phyloP scores from a whole-genome alignment of 2,113 vertebrate genomes.

The Zapornia atra region DNA sequence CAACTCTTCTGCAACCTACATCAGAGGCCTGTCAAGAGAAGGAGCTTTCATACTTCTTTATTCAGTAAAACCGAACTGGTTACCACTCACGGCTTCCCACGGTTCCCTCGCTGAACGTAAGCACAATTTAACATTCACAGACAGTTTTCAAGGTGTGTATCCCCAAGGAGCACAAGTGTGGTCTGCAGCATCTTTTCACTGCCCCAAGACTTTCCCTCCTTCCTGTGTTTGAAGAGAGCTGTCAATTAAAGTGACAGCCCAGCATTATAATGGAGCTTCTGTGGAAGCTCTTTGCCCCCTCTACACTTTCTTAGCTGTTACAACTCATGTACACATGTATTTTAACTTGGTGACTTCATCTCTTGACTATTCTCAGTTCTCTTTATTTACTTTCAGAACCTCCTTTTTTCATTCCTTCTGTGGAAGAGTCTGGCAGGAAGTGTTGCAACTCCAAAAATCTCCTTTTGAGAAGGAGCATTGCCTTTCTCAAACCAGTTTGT shows the following conservation, averaged over 20 bases:
- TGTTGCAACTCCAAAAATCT: not conserved
- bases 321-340: not conserved
- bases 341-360: slow-evolving; percentile 6
- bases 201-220: not conserved
- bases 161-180: not conserved
- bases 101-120: not conserved
- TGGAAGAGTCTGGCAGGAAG: not conserved
- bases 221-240: not conserved
- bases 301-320: not conserved
- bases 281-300: not conserved
- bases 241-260: not conserved
- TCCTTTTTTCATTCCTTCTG: not conserved
- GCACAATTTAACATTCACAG: not conserved
- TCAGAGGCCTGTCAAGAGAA: not conserved
- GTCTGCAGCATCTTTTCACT: not conserved
- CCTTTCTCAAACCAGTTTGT: not conserved
- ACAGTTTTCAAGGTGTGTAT: not conserved
- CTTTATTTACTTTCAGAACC: not conserved
- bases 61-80: not conserved
- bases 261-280: not conserved
- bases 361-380: not conserved
- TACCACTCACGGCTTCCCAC: not conserved
- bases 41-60: not conserved
- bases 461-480: not conserved
- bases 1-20: not conserved